A percentile compares a stretch with the other conserved stretches of the same genome.
Evolutionary conservation across 2,113 vertebrate species (phyloP).

Genomic region (Tachycineta bicolor): DNA sequence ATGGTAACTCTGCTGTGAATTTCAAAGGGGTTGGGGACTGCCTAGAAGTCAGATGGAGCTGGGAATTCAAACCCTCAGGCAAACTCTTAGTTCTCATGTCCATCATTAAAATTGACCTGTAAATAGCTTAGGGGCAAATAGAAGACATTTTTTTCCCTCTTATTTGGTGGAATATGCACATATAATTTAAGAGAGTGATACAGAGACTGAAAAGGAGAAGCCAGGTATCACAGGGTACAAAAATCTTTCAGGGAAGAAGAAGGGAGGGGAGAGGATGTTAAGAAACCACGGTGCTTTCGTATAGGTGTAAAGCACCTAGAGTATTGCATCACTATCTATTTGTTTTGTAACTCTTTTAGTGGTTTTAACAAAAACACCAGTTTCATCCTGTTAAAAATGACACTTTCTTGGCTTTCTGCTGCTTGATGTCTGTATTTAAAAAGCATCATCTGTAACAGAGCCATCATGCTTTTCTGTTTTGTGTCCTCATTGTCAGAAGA

Average conservation of each 20-base stretch:
- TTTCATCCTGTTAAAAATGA: not conserved
- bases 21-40: not conserved
- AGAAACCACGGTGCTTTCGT: not conserved
- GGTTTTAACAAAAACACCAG: not conserved
- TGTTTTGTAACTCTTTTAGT: not conserved
- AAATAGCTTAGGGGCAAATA: conserved; percentile 9
- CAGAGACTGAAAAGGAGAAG: not conserved
- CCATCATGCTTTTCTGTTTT: not conserved
- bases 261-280: not conserved
- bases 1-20: not conserved
- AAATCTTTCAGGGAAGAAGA: not conserved
- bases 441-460: not conserved
- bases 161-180: not conserved
- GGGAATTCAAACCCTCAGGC: not conserved
- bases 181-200: not conserved
- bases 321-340: not conserved
- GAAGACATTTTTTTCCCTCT: not conserved
- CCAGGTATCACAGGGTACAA: not conserved
- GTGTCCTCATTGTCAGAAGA: not conserved
- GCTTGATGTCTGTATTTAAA: not conserved
- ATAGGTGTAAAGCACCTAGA: not conserved
- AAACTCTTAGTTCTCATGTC: not conserved
- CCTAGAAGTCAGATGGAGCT: not conserved
- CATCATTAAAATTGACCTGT: conserved; percentile 18
- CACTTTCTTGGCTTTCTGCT: not conserved